Percentiles rank a stretch among this genome's conserved stretches.
phyloP scores from a whole-genome alignment of 2,113 vertebrate species.

The Bujurquina vittata region DNA sequence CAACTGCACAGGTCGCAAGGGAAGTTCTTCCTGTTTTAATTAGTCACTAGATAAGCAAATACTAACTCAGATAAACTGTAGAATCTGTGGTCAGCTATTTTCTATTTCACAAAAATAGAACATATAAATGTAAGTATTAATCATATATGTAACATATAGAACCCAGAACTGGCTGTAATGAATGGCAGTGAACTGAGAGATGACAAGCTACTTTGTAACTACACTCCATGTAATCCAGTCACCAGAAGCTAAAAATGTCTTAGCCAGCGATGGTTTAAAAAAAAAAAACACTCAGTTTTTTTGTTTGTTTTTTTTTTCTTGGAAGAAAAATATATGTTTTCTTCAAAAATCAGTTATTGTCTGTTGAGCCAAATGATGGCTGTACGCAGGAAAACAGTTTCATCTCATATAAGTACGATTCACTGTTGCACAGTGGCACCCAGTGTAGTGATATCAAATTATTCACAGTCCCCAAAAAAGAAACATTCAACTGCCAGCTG shows the following conservation, averaged over 20 bases:
- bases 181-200: constrained; percentile 7
- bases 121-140: constrained; percentile 6
- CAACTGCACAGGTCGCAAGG: constrained; percentile 53
- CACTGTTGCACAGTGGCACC: not conserved
- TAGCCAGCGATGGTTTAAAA: not conserved
- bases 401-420: not conserved
- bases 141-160: not conserved
- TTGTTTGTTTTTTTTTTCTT: too few relatives aligned
- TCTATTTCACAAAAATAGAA: constrained; percentile 10
- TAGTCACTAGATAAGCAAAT: constrained; percentile 71
- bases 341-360: not conserved
- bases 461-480: not conserved
- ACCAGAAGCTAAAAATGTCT: not conserved
- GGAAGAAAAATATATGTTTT: not conserved
- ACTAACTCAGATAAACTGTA: constrained; percentile 54
- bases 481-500: not conserved
- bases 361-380: not conserved
- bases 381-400: not conserved
- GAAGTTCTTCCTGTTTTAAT: constrained; percentile 74
- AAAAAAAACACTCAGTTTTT: not conserved
- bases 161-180: not conserved
- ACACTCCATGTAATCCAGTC: not conserved
- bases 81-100: constrained; percentile 57
- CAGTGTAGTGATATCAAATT: constrained; percentile 11
- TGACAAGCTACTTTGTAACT: not conserved